Percentiles rank a stretch among this genome's conserved stretches.
Evolutionary conservation across 2,888 invertebrate species (phyloP).

Genomic region (Oscheius onirici): DNA sequence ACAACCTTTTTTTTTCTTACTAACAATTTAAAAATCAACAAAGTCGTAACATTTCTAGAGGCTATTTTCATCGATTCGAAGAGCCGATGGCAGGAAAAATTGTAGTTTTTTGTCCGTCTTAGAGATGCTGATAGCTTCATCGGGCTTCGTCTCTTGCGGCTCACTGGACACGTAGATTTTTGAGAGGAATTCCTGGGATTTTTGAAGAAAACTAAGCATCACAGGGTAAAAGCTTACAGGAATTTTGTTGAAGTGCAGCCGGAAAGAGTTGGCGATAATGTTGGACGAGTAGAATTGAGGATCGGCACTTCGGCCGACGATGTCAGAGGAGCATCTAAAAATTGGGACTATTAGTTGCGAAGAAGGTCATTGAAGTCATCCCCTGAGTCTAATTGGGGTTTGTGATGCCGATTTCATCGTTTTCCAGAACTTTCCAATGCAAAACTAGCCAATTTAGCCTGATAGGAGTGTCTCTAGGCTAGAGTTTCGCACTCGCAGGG

Average conservation of each 20-base stretch:
- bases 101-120: constrained; percentile 30
- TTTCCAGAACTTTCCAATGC: no score
- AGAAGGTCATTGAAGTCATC: no score
- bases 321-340: constrained; percentile 21
- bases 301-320: constrained; percentile 36
- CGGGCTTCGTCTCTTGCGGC: constrained; percentile 5
- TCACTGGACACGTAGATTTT: constrained; percentile 37
- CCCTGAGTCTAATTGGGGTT: no score
- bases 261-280: constrained; percentile 38
- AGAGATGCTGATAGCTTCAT: constrained; percentile 23
- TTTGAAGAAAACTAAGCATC: not conserved
- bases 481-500: no score
- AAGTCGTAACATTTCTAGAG: no score
- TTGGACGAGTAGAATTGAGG: constrained; percentile 43
- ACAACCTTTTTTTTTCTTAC: no score
- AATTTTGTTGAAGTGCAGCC: constrained; percentile 38
- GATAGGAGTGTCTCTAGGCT: no score
- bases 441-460: no score
- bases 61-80: constrained; percentile 15
- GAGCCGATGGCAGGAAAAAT: constrained; percentile 34
- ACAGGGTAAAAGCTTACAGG: constrained; percentile 33
- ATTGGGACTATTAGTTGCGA: no score
- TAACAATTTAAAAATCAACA: no score
- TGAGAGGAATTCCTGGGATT: constrained; percentile 38
- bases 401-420: no score